phyloP scores from a whole-genome alignment of 2,888 invertebrate species.

The Rutpela maculata region DNA sequence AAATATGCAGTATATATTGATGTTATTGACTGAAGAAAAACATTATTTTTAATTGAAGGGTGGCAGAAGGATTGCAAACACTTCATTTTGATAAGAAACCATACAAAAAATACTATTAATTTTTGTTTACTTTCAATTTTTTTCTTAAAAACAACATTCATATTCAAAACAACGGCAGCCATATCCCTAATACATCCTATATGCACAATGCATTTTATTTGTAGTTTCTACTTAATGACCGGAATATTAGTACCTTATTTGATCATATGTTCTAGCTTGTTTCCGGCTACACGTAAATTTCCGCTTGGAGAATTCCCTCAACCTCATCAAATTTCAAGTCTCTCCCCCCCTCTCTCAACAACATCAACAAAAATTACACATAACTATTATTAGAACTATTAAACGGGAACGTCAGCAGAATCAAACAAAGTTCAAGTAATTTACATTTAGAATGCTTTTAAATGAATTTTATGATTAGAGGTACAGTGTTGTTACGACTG shows the following conservation, averaged over 20 bases:
- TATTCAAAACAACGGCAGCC: too few relatives aligned
- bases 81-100: too few relatives aligned
- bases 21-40: too few relatives aligned
- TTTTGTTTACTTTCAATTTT: too few relatives aligned
- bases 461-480: background rate
- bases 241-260: slow-evolving; percentile 40
- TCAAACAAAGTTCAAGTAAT: slow-evolving; percentile 1
- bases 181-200: too few relatives aligned
- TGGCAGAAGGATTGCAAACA: too few relatives aligned
- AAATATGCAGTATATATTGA: too few relatives aligned
- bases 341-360: background rate
- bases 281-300: slow-evolving; percentile 49
- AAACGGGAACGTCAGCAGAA: background rate
- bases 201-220: too few relatives aligned
- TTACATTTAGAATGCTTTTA: background rate
- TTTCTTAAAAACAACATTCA: too few relatives aligned
- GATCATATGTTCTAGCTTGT: slow-evolving; percentile 46
- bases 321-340: slow-evolving; percentile 9
- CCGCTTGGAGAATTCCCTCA: slow-evolving; percentile 41
- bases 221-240: slow-evolving; percentile 20
- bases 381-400: slow-evolving; percentile 2
- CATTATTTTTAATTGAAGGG: too few relatives aligned
- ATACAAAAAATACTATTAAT: too few relatives aligned
- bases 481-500: background rate
- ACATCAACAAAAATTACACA: background rate